Evolutionary conservation across 2,797 vertebrate species (phyloP).

Genomic region (Macropodus opercularis): DNA sequence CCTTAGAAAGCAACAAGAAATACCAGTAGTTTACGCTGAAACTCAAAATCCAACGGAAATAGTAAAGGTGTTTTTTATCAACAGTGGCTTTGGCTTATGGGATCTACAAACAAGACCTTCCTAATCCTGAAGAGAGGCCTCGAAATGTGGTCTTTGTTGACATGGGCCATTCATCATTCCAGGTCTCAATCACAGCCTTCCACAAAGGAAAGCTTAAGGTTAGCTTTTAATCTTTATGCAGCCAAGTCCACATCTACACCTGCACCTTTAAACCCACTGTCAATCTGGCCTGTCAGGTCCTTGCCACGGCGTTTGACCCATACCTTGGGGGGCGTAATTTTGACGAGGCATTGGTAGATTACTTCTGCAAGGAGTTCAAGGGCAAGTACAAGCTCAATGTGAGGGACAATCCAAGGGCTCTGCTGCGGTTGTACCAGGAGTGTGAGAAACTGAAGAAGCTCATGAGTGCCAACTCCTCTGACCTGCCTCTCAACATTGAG

Average conservation of each 20-base stretch:
- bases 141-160: slow-evolving; percentile 97
- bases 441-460: slow-evolving; percentile 97
- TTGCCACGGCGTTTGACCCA: slow-evolving; percentile 91
- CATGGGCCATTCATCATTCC: slow-evolving; percentile 95
- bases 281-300: slow-evolving; percentile 81
- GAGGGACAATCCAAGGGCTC: slow-evolving; percentile 90
- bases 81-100: slow-evolving; percentile 96
- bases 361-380: slow-evolving; percentile 95
- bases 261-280: slow-evolving; percentile 1
- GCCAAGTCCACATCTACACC: not conserved
- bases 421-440: slow-evolving; percentile 93
- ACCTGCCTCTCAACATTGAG: slow-evolving; percentile 96
- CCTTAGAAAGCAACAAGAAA: too few relatives aligned
- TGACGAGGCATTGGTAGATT: slow-evolving; percentile 90
- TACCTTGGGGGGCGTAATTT: slow-evolving; percentile 92
- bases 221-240: slow-evolving; percentile 28
- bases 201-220: slow-evolving; percentile 98
- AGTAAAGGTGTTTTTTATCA: slow-evolving; percentile 1
- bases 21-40: not conserved
- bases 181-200: slow-evolving; percentile 94
- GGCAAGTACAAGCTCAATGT: slow-evolving; percentile 95
- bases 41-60: not conserved
- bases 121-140: slow-evolving; percentile 92
- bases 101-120: slow-evolving; percentile 98
- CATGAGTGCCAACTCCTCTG: slow-evolving; percentile 97